A percentile compares a stretch with the other conserved stretches of the same genome.
phyloP scores from a whole-genome alignment of 2,113 vertebrate species.

The Saimiri boliviensis region DNA sequence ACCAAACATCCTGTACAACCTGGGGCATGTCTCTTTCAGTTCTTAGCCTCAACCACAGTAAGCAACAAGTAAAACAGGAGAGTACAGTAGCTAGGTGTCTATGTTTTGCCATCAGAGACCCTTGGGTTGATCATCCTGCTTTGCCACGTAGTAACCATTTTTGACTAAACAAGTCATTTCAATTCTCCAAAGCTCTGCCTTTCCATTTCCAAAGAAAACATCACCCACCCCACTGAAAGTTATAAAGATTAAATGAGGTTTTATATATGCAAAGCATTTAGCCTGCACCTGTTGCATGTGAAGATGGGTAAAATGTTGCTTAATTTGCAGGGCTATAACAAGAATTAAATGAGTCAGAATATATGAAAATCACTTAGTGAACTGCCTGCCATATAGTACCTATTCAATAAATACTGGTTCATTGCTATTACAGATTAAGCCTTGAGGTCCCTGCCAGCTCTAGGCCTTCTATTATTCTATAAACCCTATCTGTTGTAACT shows the following conservation, averaged over 20 bases:
- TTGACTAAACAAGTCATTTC: background rate
- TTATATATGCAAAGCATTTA: background rate
- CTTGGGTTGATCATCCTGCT: background rate
- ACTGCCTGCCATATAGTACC: background rate
- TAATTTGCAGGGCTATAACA: background rate
- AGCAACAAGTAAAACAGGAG: background rate
- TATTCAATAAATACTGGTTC: background rate
- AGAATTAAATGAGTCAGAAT: constrained; percentile 26
- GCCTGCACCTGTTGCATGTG: background rate
- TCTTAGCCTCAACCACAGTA: background rate
- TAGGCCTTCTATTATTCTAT: background rate
- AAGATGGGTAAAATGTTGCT: background rate
- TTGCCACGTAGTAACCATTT: background rate
- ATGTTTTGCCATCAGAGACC: background rate
- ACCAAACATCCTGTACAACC: background rate
- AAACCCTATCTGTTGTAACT: background rate
- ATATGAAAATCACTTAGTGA: background rate
- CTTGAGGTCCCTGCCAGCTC: background rate
- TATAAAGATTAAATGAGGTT: constrained; percentile 10
- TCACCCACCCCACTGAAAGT: background rate
- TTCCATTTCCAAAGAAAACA: constrained; percentile 17
- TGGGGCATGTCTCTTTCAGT: background rate
- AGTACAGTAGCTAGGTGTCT: rapidly evolving
- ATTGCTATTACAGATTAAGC: background rate
- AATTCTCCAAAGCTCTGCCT: background rate